Conservation (phyloP, 92 coral and sea anemone species). For the Epizoanthus illoricatus region DNA sequence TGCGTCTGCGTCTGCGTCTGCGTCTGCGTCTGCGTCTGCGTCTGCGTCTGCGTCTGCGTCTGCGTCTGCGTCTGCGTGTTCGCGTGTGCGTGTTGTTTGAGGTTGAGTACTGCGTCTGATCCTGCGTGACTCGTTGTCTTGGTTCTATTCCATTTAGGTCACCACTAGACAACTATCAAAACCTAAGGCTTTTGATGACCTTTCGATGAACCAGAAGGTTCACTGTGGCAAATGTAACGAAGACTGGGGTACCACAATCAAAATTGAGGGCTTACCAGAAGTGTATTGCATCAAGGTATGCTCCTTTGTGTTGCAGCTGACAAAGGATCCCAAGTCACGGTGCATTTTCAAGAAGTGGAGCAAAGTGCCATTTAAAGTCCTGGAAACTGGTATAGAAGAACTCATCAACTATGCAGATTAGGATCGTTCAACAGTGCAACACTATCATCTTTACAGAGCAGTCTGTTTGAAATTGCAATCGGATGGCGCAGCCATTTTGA, state of each 20-base stretch:
- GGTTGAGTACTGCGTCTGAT: no score
- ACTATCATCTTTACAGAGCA: no score
- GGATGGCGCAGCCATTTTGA: no score
- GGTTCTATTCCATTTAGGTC: background rate
- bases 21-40: no score
- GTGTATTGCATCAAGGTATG: constrained; percentile 71
- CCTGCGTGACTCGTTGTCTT: no score
- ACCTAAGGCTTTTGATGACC: constrained; percentile 51
- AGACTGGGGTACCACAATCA: constrained; percentile 80
- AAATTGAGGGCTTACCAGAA: constrained; percentile 47
- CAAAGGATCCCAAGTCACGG: background rate
- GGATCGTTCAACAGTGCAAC: background rate
- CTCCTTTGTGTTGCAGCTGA: constrained; percentile 56
- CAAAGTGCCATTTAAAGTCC: constrained; percentile 64
- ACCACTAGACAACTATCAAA: background rate
- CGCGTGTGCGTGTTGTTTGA: no score
- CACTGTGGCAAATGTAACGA: constrained; percentile 64
- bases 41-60: no score
- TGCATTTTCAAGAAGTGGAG: constrained; percentile 70
- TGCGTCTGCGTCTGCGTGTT: no score
- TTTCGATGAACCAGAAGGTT: constrained; percentile 58
- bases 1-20: no score
- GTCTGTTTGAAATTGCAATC: no score
- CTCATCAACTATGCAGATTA: background rate
- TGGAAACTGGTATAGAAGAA: constrained; percentile 37